Base-by-base conservation (phyloP, 2,888 invertebrate species). In the Volucella bombylans region DNA sequence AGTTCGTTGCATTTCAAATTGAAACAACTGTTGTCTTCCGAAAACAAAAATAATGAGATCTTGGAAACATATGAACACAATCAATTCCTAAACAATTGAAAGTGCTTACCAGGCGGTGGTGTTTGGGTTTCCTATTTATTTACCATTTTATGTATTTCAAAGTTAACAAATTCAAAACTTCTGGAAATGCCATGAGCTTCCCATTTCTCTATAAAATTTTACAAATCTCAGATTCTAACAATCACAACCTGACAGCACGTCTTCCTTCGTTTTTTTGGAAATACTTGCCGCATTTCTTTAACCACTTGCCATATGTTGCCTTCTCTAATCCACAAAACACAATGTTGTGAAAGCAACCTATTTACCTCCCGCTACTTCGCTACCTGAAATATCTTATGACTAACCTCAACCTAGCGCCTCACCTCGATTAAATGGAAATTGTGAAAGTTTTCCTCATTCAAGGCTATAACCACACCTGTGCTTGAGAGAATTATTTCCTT, bases 401-500 rank as follows among this genome's bases (percentile, higher is more conserved):
- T 11, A 10, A 9, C 12, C 9, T 18, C 3, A 23, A 12, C 11
- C 54, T 8, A 4, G 14, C 39, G 2, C 57, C 57, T 11, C 57
- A 57, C 41, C 39, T 39, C 45, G 52, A 18, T 18, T 14, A 59
- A 59, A 72, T 52, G 64, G 15, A 47, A 45, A 72, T 78, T 57
- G 23, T n/a, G 31, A 54, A 67, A 61, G 43, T 79, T 80, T 74
- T 55, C 38, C 11, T 10, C 47, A n/a, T 11, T 31, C 47, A 54
- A 23, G n/a, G 59, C 49, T 18, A 31, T n/a, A 41, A 41, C 31
- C 14, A 52, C 61, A 73, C 59, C 39, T 54, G 52, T 72, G 38
- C 38, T 45, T 18, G 12, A 2, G 15, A 43, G 31, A 38, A 10
- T 49, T 41, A 14, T 57, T n/a, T 10, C 14, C 52, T 8, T 15